A percentile compares a stretch with the other conserved stretches of the same genome.
Evolutionary conservation across 2,113 vertebrate genomes (phyloP).

Genomic region (Hippopotamus amphibius): DNA sequence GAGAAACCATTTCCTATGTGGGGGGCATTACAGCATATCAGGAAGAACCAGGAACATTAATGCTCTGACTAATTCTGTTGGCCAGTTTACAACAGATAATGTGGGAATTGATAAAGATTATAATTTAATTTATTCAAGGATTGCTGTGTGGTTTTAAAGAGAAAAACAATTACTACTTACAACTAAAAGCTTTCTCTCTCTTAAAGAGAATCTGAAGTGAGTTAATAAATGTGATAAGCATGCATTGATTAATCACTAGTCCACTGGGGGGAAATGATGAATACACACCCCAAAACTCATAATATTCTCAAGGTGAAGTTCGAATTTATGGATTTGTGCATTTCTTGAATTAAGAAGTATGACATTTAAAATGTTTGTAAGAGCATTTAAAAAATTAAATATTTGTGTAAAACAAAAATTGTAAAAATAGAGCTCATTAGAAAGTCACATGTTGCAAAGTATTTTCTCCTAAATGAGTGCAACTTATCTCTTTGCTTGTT

Average conservation of each 20-base stretch:
- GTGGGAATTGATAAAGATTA: constrained; percentile 41
- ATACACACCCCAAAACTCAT: neutral
- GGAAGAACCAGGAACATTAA: neutral
- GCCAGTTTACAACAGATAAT: constrained; percentile 32
- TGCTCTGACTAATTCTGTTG: constrained; percentile 46
- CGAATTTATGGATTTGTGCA: neutral
- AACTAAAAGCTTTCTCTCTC: constrained; percentile 32
- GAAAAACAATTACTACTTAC: constrained; percentile 36
- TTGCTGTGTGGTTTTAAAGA: constrained; percentile 53
- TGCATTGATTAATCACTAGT: constrained; percentile 24
- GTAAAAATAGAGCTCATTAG: neutral
- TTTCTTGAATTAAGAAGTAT: neutral
- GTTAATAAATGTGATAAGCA: constrained; percentile 60
- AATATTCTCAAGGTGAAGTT: constrained; percentile 7
- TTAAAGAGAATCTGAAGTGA: constrained; percentile 55
- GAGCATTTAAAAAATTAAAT: constrained; percentile 12
- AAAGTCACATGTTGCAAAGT: neutral
- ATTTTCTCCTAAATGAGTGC: neutral
- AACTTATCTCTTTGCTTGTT: neutral
- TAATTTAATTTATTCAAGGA: constrained; percentile 68
- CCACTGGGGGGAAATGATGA: neutral
- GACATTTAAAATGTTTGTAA: neutral
- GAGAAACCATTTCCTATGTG: neutral
- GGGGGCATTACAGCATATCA: neutral
- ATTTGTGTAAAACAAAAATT: neutral